Evolutionary conservation across 1,140 invertebrate genomes (phyloP).

Genomic region (Procambarus virginalis): DNA sequence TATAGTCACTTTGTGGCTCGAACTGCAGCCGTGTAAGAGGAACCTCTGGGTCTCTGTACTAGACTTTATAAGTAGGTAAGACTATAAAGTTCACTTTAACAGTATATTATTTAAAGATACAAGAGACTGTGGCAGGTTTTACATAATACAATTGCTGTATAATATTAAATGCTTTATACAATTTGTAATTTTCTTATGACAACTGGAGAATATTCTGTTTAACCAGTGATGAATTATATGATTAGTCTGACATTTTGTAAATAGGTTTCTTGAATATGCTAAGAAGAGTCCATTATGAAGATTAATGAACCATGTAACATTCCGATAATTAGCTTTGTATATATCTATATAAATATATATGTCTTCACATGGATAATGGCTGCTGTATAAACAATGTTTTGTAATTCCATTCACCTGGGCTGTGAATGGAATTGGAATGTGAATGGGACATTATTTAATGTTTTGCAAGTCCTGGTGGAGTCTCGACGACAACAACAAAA

Average conservation of each 20-base stretch:
- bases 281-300: background rate
- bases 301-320: background rate
- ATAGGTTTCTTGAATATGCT: background rate
- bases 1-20: too few species aligned
- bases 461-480: background rate
- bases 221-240: background rate
- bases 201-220: too few species aligned
- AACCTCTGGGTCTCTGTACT: too few species aligned
- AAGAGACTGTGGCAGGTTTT: background rate
- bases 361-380: constrained; percentile 5
- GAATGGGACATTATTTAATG: background rate
- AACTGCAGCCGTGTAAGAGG: too few species aligned
- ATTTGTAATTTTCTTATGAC: background rate
- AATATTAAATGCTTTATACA: background rate
- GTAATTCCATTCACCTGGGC: background rate
- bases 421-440: too few species aligned
- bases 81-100: too few species aligned
- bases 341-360: background rate
- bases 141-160: background rate
- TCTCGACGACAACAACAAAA: background rate
- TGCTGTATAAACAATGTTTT: constrained; percentile 21
- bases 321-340: constrained; percentile 7
- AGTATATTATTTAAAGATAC: too few species aligned
- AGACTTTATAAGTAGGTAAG: too few species aligned
- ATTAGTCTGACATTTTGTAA: background rate